Conservation (phyloP, 2,113 vertebrate genomes). For the Chitala chitala region DNA sequence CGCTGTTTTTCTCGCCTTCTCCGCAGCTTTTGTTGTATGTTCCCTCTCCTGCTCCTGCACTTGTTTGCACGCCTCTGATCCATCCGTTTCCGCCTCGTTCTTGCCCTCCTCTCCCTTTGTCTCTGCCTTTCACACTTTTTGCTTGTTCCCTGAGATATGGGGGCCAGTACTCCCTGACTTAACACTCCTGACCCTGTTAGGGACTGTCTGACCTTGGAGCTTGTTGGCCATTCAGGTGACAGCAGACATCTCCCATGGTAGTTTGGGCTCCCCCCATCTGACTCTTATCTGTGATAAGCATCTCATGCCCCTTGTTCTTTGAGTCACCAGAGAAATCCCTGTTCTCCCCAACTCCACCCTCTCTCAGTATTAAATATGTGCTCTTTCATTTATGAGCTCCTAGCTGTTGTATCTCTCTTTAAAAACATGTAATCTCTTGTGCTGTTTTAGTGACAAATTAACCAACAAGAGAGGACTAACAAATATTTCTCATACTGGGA, state of each 20-base stretch:
- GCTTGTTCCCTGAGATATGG: no score
- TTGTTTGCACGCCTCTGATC: not conserved
- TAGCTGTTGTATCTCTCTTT: constrained; percentile 9
- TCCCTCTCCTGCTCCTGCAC: not conserved
- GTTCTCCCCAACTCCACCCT: not conserved
- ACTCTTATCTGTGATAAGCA: no score
- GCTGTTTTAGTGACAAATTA: not conserved
- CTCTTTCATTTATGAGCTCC: constrained; percentile 21
- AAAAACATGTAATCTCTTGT: not conserved
- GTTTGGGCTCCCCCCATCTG: no score
- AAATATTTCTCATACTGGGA: not conserved
- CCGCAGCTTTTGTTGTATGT: not conserved
- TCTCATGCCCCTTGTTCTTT: not conserved
- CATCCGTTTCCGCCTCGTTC: not conserved
- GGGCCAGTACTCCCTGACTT: not conserved
- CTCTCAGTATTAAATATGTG: constrained; percentile 11
- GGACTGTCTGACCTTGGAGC: no score
- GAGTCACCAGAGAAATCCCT: not conserved
- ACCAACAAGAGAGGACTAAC: not conserved
- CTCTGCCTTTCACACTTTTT: not conserved
- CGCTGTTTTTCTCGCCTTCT: constrained; percentile 3
- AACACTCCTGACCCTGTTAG: no score
- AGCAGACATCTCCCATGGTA: no score
- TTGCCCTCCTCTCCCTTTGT: not conserved
- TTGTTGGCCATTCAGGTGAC: no score